Conservation (phyloP, 37 sponge, comb jelly and placozoan species). For the Geodia barretti region DNA sequence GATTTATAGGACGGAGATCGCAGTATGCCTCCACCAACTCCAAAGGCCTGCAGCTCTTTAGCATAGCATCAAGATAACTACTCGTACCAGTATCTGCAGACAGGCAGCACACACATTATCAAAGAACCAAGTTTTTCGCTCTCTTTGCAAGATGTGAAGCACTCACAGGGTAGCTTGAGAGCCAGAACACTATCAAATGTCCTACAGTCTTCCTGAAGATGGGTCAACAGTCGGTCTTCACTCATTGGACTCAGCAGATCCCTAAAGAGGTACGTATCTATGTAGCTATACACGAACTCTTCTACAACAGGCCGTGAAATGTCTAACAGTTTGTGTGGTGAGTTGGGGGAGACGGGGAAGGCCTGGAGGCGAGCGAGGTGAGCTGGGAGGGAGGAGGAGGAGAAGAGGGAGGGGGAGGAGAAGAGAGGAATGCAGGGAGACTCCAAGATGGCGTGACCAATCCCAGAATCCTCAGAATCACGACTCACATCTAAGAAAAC, state of each 20-base stretch:
- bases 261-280: too few species aligned
- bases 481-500: slow-evolving; percentile 14
- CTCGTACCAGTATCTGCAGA: background rate
- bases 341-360: slow-evolving; percentile 45
- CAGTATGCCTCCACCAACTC: background rate
- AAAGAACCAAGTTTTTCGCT: too few species aligned
- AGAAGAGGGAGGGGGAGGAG: slow-evolving; percentile 7
- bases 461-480: slow-evolving; percentile 62
- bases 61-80: background rate
- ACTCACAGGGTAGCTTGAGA: slow-evolving; percentile 56
- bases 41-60: background rate
- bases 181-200: slow-evolving; percentile 64
- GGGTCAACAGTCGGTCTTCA: slow-evolving; percentile 15
- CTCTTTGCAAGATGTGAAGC: background rate
- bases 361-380: slow-evolving; percentile 45
- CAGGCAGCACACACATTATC: too few species aligned
- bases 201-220: slow-evolving; percentile 37
- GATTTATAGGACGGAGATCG: background rate
- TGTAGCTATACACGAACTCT: too few species aligned
- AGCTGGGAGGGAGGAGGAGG: background rate
- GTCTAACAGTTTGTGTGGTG: slow-evolving; percentile 22
- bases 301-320: too few species aligned
- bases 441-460: slow-evolving; percentile 57
- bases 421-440: slow-evolving; percentile 44
- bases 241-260: slow-evolving; percentile 28